Evolutionary conservation across 2,113 vertebrate genomes (phyloP).

Genomic region (Myotis lucifugus): DNA sequence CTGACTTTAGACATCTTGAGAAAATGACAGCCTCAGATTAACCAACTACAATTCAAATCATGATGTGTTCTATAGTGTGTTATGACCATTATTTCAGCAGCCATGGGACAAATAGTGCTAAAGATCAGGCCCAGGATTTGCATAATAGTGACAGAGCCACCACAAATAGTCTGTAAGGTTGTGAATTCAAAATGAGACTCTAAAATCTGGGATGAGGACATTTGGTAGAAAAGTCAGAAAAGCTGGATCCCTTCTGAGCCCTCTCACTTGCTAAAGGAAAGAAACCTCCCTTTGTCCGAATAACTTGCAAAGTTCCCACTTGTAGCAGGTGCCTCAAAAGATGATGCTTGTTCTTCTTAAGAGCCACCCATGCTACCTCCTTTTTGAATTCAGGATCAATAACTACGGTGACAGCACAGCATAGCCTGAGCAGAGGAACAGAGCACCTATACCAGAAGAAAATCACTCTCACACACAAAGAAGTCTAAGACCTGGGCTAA

Average conservation of each 20-base stretch:
- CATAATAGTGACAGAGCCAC: background rate
- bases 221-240: background rate
- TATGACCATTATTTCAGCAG: background rate
- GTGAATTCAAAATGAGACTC: background rate
- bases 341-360: background rate
- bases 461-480: background rate
- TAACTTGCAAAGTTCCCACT: background rate
- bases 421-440: background rate
- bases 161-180: background rate
- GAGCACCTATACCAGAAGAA: background rate
- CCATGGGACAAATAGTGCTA: background rate
- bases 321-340: background rate
- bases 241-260: background rate
- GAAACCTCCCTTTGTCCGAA: background rate
- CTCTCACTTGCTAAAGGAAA: background rate
- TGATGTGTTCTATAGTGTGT: background rate
- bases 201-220: background rate
- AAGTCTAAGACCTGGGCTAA: conserved; percentile 18
- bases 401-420: background rate
- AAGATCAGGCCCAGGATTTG: background rate
- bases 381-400: background rate
- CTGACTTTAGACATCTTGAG: background rate
- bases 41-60: background rate
- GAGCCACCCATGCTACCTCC: background rate
- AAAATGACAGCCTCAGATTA: background rate